Evolutionary conservation across 2,113 vertebrate genomes (phyloP), one percentile per base, ranked within the genome.

Genomic region (Nibea coibor): DNA sequence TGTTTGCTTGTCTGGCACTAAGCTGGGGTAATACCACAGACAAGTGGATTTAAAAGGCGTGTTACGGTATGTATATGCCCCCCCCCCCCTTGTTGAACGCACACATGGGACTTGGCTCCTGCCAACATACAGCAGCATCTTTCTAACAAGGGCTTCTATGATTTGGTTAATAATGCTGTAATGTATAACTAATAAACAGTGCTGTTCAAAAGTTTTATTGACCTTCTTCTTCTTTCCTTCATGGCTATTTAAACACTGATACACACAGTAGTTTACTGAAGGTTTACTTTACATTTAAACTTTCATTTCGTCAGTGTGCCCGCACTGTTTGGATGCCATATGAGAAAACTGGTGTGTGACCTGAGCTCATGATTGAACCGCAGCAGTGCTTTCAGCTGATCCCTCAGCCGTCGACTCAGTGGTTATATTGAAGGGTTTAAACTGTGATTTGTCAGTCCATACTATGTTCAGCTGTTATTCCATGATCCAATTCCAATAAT

Each of bases 1-100:
- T 83, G 83, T 88, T 86, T 91, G 89, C 89, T 85, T 84, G 80
- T 90, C 79, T 84, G 75, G 69, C 84, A 69, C 86, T 93, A 88
- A 94, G 85, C 90, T 73, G 77, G 80, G 83, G 73, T 93, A 91
- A 92, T 88, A 75, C 89, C 81, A 72, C 4, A 69, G 62, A 92
- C 89, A 90, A 83, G 78, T 87, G 82, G 85, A 79, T 90, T 83
- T 83, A 72, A 88, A 84, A 78, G 81, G 71, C 57, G 84, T 85
- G 85, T 88, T 84, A 72, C 61, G 73, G 85, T 81, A 85, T 66
- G 84, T 58, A 12, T 74, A 87, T 69, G 67, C 50, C 75, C 86
- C 78, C 90, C 35, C 50, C 73, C 85, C 78, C 90, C n/a, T n/a
- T 91, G 87, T 93, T 91, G 90, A 77, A 73, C 68, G 51, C 77